These are phyloP conservation scores for Ictidomys tridecemlineatus DNA, from an alignment of 2,113 vertebrate genomes.

Conservation along the genomic window DNA sequence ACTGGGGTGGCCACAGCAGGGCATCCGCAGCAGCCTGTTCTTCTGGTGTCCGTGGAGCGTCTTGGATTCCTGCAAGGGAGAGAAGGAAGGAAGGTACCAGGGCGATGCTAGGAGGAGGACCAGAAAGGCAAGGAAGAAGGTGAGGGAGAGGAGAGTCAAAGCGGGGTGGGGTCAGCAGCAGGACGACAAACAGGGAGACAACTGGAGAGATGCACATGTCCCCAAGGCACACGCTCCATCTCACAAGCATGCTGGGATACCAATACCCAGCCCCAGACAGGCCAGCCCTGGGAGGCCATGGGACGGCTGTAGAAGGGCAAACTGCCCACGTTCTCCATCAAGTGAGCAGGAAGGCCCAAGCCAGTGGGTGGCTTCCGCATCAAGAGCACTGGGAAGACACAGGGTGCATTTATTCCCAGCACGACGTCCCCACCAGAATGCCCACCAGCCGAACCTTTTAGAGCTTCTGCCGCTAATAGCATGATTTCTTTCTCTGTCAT, in stretches of 20 bases:
- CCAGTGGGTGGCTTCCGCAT: accelerated
- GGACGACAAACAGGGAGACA: too few relatives aligned
- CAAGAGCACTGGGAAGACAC: accelerated
- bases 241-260: neutral
- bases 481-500: slow-evolving; percentile 19
- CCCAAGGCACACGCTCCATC: accelerated
- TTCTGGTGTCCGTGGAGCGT: neutral
- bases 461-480: neutral
- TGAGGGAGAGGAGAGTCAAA: neutral
- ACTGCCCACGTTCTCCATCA: neutral
- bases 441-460: neutral
- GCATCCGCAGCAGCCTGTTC: accelerated
- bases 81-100: neutral
- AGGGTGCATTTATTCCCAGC: accelerated
- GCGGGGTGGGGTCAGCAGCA: too few relatives aligned
- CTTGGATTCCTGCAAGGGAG: neutral
- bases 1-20: neutral
- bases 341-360: neutral
- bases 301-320: neutral
- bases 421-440: neutral
- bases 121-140: neutral
- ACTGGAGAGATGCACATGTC: neutral
- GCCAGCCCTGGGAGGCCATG: neutral
- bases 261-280: accelerated
- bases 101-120: neutral